These are phyloP conservation scores for Apocheima hispidaria DNA, from an alignment of 2,888 invertebrate genomes.

Conservation along the genomic window DNA sequence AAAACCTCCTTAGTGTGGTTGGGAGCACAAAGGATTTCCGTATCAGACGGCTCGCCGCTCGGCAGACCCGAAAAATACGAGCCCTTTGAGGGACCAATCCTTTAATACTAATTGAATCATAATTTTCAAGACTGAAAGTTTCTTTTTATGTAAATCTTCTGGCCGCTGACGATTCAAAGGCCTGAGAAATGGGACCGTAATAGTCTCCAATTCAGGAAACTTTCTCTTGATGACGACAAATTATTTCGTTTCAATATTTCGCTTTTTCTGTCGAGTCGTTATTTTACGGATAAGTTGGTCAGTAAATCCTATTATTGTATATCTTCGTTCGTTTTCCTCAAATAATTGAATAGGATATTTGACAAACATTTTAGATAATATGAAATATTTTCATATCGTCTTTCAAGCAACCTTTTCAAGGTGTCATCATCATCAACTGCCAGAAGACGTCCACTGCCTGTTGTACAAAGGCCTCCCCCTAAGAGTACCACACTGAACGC, in stretches of 20 bases:
- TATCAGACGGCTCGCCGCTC: constrained; percentile 60
- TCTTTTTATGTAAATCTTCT: constrained; percentile 85
- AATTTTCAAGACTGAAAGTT: constrained; percentile 82
- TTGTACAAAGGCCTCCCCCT: too few species aligned
- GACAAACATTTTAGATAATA: not conserved
- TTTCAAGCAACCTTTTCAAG: constrained; percentile 6
- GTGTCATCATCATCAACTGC: too few species aligned
- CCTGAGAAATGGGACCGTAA: constrained; percentile 72
- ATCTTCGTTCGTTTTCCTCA: constrained; percentile 12
- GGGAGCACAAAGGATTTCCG: constrained; percentile 78
- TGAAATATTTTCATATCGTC: not conserved
- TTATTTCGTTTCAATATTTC: constrained; percentile 62
- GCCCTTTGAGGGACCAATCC: constrained; percentile 82
- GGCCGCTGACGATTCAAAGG: constrained; percentile 72
- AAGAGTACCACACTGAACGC: too few species aligned
- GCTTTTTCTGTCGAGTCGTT: constrained; percentile 29
- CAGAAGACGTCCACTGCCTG: too few species aligned
- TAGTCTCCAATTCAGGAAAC: constrained; percentile 73
- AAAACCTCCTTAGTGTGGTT: constrained; percentile 78
- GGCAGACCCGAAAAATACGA: constrained; percentile 80
- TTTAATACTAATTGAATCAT: constrained; percentile 86
- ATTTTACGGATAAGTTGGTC: constrained; percentile 31
- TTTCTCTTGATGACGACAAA: constrained; percentile 68
- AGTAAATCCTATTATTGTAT: constrained; percentile 24
- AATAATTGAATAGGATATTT: constrained; percentile 6